Base-by-base conservation (phyloP, 2,113 vertebrate genomes). In the Thymallus thymallus region DNA sequence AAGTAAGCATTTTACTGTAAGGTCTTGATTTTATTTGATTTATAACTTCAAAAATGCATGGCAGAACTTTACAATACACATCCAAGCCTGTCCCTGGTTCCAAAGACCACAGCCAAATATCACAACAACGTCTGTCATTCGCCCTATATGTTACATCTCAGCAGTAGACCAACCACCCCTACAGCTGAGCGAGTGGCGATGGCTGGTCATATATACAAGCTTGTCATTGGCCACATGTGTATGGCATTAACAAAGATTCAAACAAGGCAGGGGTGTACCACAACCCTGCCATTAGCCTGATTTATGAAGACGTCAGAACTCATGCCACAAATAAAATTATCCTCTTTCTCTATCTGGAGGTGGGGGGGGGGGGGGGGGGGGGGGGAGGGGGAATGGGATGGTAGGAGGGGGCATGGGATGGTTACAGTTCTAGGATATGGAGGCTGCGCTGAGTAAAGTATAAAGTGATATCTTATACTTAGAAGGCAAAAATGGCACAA, bases 291-390 rank as follows among this genome's bases (percentile, higher is more conserved):
- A 84, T 89, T 88, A 82, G 55, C 29, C 80, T 86, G 84, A 91
- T 90, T 89, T 89, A 88, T 86, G 74, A 88, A 86, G 73, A 90
- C 74, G 85, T 88, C 85, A 78, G 69, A 80, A 76, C 41, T 74
- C 71, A 76, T 61, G 75, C 71, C 46, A 62, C 80, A 82, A 87
- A 84, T 41, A 41, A 79, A 80, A 84, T 67, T 13, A 83, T 75
- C 75, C 71, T 32, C 76, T 80, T 82, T 86, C 75, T 67, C 55
- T 75, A 69, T 68, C 84, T 83, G 78, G 76, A 18, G 3, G 14
- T 5, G 51, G 82, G 86, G 84, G 83, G 65, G 77, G 74, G 77
- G 74, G 73, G 76, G 51, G 3, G 76, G 51, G 3, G 14, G 20
- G 51, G 82, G 86, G 84, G 83, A 68, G 77, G 74, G 77, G 74